Percentiles rank a stretch among this genome's conserved stretches.
Conservation (phyloP, 2,113 vertebrate genomes). For the Pteronura brasiliensis region DNA sequence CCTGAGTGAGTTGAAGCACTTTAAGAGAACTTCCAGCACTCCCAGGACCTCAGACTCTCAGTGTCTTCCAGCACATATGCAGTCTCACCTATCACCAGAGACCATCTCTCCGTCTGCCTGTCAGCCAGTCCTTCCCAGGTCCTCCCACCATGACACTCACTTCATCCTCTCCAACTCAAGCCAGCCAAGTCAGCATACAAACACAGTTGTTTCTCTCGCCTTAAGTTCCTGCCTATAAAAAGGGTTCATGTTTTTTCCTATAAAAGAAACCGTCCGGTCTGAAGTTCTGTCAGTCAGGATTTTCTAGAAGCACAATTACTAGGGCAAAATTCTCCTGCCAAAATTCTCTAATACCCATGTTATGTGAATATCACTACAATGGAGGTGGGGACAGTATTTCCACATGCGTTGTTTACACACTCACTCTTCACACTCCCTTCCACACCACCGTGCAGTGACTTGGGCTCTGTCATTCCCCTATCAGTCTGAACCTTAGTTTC, state of each 20-base stretch:
- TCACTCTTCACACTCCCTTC: background rate
- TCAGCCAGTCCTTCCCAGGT: background rate
- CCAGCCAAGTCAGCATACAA: background rate
- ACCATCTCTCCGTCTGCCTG: background rate
- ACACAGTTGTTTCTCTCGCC: background rate
- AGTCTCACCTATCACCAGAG: background rate
- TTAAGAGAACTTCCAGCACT: background rate
- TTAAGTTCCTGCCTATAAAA: background rate
- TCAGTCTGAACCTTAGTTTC: background rate
- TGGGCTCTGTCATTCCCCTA: background rate
- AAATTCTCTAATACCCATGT: background rate
- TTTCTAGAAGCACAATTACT: background rate
- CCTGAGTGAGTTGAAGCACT: background rate
- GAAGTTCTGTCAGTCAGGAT: background rate
- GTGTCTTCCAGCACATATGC: background rate
- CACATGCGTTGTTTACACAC: background rate
- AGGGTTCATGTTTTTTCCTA: background rate
- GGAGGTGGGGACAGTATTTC: background rate
- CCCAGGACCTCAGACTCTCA: background rate
- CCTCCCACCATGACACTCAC: background rate
- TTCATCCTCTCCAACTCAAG: background rate
- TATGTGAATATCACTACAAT: background rate
- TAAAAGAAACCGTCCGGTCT: background rate
- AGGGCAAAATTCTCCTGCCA: background rate
- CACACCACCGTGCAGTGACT: background rate